Conservation (phyloP, 2,888 invertebrate genomes). For the Conops quadrifasciatus region DNA sequence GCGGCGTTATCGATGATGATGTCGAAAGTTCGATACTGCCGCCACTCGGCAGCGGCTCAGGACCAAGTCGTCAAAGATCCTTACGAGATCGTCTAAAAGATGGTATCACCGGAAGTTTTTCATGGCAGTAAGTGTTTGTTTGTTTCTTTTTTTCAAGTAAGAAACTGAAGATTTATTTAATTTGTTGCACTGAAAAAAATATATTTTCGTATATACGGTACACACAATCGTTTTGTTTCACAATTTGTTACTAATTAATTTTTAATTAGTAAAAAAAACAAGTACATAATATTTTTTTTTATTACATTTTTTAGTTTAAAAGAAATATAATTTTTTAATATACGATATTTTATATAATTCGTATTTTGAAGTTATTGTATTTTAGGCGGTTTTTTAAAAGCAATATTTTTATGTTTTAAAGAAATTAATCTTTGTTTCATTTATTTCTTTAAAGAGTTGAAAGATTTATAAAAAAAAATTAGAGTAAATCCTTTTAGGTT, state of each 20-base stretch:
- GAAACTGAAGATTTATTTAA: constrained; percentile 21
- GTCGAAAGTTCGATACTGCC: constrained; percentile 51
- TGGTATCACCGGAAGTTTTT: constrained; percentile 80
- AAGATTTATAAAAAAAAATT: not conserved
- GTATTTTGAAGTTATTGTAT: too few relatives aligned
- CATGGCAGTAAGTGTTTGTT: constrained; percentile 79
- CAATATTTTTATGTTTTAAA: constrained; percentile 11
- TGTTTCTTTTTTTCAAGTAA: too few relatives aligned
- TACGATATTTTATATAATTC: too few relatives aligned
- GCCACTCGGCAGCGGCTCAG: constrained; percentile 63
- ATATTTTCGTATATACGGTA: too few relatives aligned
- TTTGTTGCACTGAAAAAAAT: constrained; percentile 9
- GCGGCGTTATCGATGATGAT: constrained; percentile 55
- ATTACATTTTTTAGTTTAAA: too few relatives aligned
- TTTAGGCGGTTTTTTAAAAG: not conserved
- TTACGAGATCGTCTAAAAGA: constrained; percentile 81
- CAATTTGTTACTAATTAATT: too few relatives aligned
- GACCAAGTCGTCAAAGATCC: constrained; percentile 78
- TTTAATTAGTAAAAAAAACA: too few relatives aligned
- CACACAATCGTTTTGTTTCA: constrained; percentile 24
- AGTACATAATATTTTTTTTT: too few relatives aligned
- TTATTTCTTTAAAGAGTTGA: not conserved
- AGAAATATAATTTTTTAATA: too few relatives aligned
- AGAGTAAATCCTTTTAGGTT: not conserved
- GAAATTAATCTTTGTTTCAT: constrained; percentile 1